These are phyloP conservation scores for Anolis sagrei DNA, from an alignment of 2,113 vertebrate genomes.

Conservation along the genomic window DNA sequence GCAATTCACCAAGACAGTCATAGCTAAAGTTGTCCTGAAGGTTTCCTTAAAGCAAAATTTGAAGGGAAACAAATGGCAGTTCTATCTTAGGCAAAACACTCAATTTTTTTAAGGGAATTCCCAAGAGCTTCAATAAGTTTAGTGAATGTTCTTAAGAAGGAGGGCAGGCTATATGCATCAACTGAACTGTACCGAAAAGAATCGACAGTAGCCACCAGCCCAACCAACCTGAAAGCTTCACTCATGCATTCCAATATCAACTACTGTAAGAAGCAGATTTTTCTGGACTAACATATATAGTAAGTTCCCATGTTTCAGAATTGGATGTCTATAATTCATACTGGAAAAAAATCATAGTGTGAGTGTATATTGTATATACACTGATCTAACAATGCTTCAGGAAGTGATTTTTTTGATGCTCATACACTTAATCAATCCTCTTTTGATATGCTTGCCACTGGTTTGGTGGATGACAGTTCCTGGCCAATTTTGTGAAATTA, in stretches of 20 bases:
- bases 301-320: constrained; percentile 15
- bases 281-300: background rate
- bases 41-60: too few relatives aligned
- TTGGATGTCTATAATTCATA: constrained; percentile 38
- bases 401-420: constrained; percentile 32
- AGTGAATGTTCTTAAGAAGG: background rate
- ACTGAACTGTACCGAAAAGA: background rate
- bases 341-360: constrained; percentile 28
- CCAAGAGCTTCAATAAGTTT: background rate
- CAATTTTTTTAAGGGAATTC: background rate
- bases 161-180: background rate
- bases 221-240: background rate
- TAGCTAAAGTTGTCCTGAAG: background rate
- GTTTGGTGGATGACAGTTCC: constrained; percentile 43
- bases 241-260: background rate
- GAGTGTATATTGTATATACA: constrained; percentile 9
- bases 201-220: background rate
- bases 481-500: constrained; percentile 43
- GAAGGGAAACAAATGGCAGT: background rate
- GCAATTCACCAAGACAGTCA: background rate
- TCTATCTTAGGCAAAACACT: background rate
- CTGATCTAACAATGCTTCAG: background rate
- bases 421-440: constrained; percentile 19
- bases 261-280: background rate
- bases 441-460: constrained; percentile 35